Conservation (phyloP, 2,113 vertebrate genomes). For the Chauna torquata region DNA sequence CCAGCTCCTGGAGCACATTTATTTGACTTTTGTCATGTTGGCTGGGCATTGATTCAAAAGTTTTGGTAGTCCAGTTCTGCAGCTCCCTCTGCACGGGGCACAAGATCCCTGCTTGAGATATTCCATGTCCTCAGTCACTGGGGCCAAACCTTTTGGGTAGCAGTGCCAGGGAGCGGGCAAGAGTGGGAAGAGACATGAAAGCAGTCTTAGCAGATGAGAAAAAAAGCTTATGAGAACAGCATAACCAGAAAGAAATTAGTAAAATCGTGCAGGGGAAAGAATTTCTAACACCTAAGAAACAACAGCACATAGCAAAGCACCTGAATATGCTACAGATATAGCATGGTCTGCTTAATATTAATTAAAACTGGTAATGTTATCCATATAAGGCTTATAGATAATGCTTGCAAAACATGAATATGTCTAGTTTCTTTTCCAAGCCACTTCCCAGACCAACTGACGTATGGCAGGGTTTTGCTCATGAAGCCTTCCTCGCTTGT, state of each 20-base stretch:
- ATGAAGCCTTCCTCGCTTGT: neutral
- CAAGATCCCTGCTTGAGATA: neutral
- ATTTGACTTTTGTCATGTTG: neutral
- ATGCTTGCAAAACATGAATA: neutral
- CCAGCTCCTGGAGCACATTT: neutral
- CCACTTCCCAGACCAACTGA: neutral
- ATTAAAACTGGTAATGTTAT: neutral
- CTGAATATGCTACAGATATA: neutral
- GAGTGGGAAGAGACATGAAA: neutral
- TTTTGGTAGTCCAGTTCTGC: neutral
- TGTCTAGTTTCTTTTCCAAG: neutral
- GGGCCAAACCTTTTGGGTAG: neutral
- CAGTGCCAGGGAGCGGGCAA: neutral
- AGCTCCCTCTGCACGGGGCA: neutral
- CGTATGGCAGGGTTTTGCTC: neutral
- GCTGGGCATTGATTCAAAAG: neutral
- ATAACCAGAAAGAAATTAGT: neutral
- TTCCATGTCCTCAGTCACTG: neutral
- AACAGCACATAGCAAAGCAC: neutral
- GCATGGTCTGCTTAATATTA: neutral
- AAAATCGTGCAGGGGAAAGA: accelerated
- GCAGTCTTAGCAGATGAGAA: neutral
- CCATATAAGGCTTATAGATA: neutral
- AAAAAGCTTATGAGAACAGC: neutral
- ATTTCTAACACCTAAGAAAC: neutral